Percentiles rank a stretch among this genome's conserved stretches.
Conservation (phyloP, 2,888 invertebrate genomes). For the Apamea anceps region DNA sequence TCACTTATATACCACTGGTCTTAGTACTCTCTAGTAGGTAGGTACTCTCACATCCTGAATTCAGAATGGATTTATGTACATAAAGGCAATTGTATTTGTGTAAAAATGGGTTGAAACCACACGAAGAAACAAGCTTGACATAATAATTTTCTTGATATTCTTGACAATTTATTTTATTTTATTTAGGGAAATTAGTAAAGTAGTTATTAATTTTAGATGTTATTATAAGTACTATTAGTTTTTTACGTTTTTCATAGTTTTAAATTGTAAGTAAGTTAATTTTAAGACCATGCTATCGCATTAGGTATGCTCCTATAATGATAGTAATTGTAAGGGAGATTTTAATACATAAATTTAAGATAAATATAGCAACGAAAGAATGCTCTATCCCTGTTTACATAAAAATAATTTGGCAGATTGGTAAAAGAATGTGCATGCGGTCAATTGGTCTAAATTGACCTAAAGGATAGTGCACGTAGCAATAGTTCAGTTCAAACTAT, state of each 20-base stretch:
- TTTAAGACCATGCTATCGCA: too few species aligned
- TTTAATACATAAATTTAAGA: too few species aligned
- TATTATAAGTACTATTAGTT: too few species aligned
- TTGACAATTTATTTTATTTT: too few species aligned
- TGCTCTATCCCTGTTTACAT: too few species aligned
- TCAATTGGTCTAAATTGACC: not conserved
- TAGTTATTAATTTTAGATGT: too few species aligned
- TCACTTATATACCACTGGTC: constrained; percentile 24
- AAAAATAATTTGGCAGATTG: not conserved
- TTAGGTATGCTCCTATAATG: too few species aligned
- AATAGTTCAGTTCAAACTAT: not conserved
- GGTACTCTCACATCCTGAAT: constrained; percentile 1
- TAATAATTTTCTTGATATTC: not conserved
- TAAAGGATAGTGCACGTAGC: not conserved
- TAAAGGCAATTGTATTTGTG: not conserved
- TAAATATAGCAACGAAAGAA: not conserved
- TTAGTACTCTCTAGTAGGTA: constrained; percentile 14
- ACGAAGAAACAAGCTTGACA: not conserved
- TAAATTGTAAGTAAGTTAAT: too few species aligned
- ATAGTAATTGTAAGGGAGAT: too few species aligned
- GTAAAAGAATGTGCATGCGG: not conserved
- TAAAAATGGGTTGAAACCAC: not conserved
- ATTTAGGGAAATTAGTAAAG: too few species aligned
- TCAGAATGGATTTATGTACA: not conserved
- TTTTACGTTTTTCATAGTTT: too few species aligned